phyloP scores from a whole-genome alignment of 2,113 vertebrate species.

The Scomber japonicus region DNA sequence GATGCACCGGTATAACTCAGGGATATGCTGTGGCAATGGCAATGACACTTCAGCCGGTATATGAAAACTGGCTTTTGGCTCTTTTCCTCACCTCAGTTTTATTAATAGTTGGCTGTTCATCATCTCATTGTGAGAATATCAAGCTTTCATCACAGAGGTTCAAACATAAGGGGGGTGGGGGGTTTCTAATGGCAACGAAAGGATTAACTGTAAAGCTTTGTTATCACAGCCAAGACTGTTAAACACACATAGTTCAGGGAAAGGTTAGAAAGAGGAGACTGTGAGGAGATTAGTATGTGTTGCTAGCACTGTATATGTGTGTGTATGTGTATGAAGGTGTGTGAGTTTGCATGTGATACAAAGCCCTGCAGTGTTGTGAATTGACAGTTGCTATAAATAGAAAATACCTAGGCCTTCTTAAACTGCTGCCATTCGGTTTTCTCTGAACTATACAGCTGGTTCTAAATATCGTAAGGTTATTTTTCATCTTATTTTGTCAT shows the following conservation, averaged over 20 bases:
- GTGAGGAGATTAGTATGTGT: constrained; percentile 47
- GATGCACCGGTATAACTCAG: constrained; percentile 27
- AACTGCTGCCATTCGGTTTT: constrained; percentile 12
- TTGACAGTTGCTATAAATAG: constrained; percentile 56
- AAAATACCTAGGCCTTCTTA: constrained; percentile 29
- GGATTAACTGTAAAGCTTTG: constrained; percentile 52
- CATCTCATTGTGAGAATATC: constrained; percentile 16
- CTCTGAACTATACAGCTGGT: background rate
- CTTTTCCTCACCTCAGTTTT: background rate
- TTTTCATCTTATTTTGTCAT: background rate
- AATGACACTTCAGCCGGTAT: constrained; percentile 1
- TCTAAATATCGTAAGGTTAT: background rate
- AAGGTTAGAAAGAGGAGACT: constrained; percentile 52
- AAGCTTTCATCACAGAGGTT: background rate
- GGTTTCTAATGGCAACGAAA: constrained; percentile 15
- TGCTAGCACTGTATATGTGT: constrained; percentile 3
- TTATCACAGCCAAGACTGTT: constrained; percentile 16
- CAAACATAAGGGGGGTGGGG: background rate
- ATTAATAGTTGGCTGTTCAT: background rate
- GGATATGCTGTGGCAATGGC: background rate
- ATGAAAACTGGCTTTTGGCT: background rate
- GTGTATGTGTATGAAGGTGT: constrained; percentile 4
- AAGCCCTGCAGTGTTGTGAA: constrained; percentile 38
- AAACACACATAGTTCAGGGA: constrained; percentile 58
- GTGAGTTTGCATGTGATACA: constrained; percentile 32